phyloP scores from a whole-genome alignment of 2,888 invertebrate genomes.

The Drosophila quasianomalipes region DNA sequence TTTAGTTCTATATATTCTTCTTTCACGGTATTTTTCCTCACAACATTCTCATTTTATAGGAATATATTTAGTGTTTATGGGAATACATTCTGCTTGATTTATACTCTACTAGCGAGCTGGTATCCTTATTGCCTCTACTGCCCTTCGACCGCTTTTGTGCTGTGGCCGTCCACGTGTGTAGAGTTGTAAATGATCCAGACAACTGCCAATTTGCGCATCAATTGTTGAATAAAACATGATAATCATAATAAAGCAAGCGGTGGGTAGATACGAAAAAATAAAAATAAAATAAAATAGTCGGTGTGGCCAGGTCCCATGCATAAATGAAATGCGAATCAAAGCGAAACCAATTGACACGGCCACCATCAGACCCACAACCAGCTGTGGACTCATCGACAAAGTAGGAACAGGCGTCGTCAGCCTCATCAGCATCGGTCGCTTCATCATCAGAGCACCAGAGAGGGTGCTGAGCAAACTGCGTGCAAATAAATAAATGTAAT shows the following conservation, averaged over 20 bases:
- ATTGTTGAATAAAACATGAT: conserved; percentile 82
- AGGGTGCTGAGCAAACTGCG: conserved; percentile 47
- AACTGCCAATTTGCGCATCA: conserved; percentile 82
- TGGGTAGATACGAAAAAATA: conserved; percentile 29
- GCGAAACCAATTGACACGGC: conserved; percentile 75
- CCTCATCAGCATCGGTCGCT: conserved; percentile 17
- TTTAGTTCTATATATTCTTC: neutral
- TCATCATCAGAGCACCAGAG: conserved; percentile 15
- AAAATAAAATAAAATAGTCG: conserved; percentile 73
- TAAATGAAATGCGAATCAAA: conserved; percentile 80
- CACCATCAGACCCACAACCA: conserved; percentile 56
- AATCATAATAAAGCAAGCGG: conserved; percentile 72
- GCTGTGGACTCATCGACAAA: conserved; percentile 23
- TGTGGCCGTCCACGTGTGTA: conserved; percentile 61
- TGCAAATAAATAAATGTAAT: conserved; percentile 80
- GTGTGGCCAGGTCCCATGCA: conserved; percentile 59
- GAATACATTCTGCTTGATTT: conserved; percentile 46
- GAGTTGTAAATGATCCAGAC: conserved; percentile 81
- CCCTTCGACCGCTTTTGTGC: conserved; percentile 7
- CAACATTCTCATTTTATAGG: neutral
- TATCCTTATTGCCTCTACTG: conserved; percentile 19
- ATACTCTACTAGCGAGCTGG: conserved; percentile 15
- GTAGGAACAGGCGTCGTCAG: conserved; percentile 25
- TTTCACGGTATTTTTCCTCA: neutral
- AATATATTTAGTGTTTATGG: conserved; percentile 17